A percentile compares a stretch with the other conserved stretches of the same genome.
Evolutionary conservation across 1,140 invertebrate genomes (phyloP).

Genomic region (Papilio polyxenes): DNA sequence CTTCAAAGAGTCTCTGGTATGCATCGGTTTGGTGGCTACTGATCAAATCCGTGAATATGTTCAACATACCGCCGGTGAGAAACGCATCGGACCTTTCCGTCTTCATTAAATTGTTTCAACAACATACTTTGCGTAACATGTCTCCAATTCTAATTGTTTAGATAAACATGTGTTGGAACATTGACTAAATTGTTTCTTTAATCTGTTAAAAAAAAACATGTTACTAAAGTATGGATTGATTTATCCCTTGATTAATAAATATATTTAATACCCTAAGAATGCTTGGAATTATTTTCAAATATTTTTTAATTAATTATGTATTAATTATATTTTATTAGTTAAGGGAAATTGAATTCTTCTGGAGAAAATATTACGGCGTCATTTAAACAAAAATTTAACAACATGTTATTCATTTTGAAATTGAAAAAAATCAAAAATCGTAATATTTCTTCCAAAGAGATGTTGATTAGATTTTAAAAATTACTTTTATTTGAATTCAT

Average conservation of each 20-base stretch:
- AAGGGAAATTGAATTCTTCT: background rate
- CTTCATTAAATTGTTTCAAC: conserved; percentile 77
- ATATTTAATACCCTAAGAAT: conserved; percentile 20
- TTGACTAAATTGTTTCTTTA: background rate
- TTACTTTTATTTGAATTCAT: conserved; percentile 18
- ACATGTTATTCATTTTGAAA: background rate
- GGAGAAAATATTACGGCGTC: conserved; percentile 42
- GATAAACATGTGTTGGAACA: background rate
- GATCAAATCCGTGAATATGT: conserved; percentile 87
- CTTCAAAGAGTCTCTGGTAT: conserved; percentile 93
- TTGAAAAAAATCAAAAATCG: background rate
- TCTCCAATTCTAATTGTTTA: conserved; percentile 28
- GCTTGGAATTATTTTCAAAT: conserved; percentile 23
- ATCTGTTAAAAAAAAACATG: conserved; percentile 5
- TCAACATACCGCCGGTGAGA: conserved; percentile 90
- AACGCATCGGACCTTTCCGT: conserved; percentile 85
- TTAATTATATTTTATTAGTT: conserved; percentile 32
- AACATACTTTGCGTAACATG: conserved; percentile 44
- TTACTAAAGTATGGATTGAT: conserved; percentile 30
- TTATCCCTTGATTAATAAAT: conserved; percentile 46
- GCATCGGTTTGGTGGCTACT: conserved; percentile 91
- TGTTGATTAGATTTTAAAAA: conserved; percentile 28
- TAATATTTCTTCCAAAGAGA: conserved; percentile 11
- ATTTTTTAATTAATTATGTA: conserved; percentile 35
- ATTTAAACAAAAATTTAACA: too few relatives aligned